Conservation (phyloP, 2,888 invertebrate genomes). For the Archips crataeganus region DNA sequence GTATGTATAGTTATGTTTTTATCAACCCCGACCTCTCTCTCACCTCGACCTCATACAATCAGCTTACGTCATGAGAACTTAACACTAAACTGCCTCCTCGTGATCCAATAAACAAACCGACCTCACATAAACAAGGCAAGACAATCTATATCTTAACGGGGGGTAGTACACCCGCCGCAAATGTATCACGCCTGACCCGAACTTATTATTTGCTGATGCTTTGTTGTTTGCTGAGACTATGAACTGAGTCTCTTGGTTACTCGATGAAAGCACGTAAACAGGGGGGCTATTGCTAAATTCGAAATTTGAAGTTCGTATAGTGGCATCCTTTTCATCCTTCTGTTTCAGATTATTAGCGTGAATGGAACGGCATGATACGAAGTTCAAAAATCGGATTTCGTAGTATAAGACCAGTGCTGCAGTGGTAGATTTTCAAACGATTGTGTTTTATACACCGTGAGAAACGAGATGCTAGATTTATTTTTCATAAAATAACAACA, state of each 20-base stretch:
- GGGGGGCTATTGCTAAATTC: too few species aligned
- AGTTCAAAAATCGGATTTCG: too few species aligned
- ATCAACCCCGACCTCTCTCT: too few species aligned
- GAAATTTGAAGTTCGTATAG: not conserved
- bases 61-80: constrained; percentile 21
- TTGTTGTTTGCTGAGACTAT: constrained; percentile 48
- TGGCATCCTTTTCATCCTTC: too few species aligned
- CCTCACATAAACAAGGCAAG: constrained; percentile 41
- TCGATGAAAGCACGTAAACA: not conserved
- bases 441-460: not conserved
- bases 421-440: not conserved
- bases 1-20: too few species aligned
- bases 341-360: too few species aligned
- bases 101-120: constrained; percentile 45
- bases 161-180: constrained; percentile 47
- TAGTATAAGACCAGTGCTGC: too few species aligned
- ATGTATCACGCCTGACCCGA: constrained; percentile 49
- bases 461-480: too few species aligned
- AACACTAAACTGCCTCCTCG: constrained; percentile 18
- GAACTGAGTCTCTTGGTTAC: constrained; percentile 10
- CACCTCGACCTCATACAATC: constrained; percentile 6
- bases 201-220: constrained; percentile 47
- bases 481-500: too few species aligned
- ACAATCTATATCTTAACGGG: constrained; percentile 47
- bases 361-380: not conserved